Percentiles rank a stretch among this genome's conserved stretches.
These are phyloP conservation scores for Bombus vancouverensis DNA, from an alignment of 1,140 invertebrate species.

Conservation along the genomic window DNA sequence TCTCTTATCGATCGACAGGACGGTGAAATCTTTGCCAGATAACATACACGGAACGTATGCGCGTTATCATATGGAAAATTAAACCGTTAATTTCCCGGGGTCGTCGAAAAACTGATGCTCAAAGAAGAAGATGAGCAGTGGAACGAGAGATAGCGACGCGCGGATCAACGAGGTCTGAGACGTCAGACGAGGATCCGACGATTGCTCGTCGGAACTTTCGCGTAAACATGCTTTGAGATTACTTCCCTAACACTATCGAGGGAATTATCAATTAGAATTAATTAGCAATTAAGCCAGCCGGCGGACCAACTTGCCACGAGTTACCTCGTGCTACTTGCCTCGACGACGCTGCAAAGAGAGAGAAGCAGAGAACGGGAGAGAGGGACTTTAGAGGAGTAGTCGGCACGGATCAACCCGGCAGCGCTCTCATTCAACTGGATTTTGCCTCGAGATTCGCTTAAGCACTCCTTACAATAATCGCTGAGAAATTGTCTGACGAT, in stretches of 20 bases:
- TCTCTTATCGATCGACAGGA: background rate
- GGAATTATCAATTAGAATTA: constrained; percentile 74
- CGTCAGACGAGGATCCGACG: constrained; percentile 49
- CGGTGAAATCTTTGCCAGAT: background rate
- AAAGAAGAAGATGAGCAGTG: background rate
- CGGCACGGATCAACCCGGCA: constrained; percentile 32
- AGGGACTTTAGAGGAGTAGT: constrained; percentile 35
- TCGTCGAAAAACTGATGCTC: background rate
- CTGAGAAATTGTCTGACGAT: constrained; percentile 40
- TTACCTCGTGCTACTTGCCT: constrained; percentile 38
- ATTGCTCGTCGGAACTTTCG: constrained; percentile 59
- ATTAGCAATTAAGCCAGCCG: constrained; percentile 70
- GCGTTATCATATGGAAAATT: background rate
- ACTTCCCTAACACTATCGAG: constrained; percentile 58
- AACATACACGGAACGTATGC: too few relatives aligned
- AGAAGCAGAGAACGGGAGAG: background rate
- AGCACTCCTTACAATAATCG: constrained; percentile 42
- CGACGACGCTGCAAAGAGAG: constrained; percentile 27
- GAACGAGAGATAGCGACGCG: background rate
- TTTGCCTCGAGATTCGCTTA: constrained; percentile 30
- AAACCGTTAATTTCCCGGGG: background rate
- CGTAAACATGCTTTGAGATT: constrained; percentile 69
- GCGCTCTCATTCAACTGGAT: constrained; percentile 48
- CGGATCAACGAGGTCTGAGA: constrained; percentile 40
- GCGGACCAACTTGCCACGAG: constrained; percentile 65